Evolutionary conservation across 2,888 invertebrate species (phyloP).

Genomic region (Nycteola revayana): DNA sequence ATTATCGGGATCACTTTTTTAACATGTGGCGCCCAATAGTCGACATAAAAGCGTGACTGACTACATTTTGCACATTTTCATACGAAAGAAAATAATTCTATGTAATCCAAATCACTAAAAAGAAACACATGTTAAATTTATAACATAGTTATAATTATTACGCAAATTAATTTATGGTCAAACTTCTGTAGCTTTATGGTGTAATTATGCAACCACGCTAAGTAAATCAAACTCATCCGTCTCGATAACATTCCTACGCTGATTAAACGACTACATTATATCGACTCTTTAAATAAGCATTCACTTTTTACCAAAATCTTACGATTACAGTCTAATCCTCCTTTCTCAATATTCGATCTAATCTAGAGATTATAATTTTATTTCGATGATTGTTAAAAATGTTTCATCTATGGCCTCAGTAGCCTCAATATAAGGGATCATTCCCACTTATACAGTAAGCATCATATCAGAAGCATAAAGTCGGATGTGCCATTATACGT

Average conservation of each 20-base stretch:
- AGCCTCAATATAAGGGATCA: too few species aligned
- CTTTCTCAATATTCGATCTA: background rate
- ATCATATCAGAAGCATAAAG: too few species aligned
- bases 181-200: slow-evolving; percentile 29
- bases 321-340: slow-evolving; percentile 6
- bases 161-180: slow-evolving; percentile 30
- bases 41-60: slow-evolving; percentile 45
- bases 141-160: slow-evolving; percentile 31
- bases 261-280: slow-evolving; percentile 48
- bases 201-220: slow-evolving; percentile 29
- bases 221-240: slow-evolving; percentile 22
- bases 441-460: too few species aligned
- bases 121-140: slow-evolving; percentile 40
- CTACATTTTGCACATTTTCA: slow-evolving; percentile 33
- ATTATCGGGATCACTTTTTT: too few species aligned
- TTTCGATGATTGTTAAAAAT: too few species aligned
- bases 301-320: slow-evolving; percentile 40
- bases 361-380: too few species aligned
- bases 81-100: slow-evolving; percentile 55
- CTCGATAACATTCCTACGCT: slow-evolving; percentile 39
- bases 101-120: slow-evolving; percentile 50
- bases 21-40: slow-evolving; percentile 33
- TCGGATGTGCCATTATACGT: too few species aligned
- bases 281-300: slow-evolving; percentile 49
- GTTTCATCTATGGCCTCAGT: too few species aligned